Evolutionary conservation across 1,140 invertebrate species (phyloP), one percentile per base, ranked within the genome.

Genomic region (Sitophilus oryzae): DNA sequence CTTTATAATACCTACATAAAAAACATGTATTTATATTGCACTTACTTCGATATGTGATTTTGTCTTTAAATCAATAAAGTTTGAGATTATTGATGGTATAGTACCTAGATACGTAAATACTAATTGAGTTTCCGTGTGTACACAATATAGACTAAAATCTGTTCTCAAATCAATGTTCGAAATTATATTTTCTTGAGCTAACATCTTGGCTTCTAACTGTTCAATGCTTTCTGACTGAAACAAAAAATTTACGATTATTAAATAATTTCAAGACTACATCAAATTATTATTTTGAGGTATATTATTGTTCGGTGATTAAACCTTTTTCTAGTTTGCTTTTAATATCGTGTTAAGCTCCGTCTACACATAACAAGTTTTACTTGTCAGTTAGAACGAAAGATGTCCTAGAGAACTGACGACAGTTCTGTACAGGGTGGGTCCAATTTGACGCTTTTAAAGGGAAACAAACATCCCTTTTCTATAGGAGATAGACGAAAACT

Each of bases 101-200:
- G 83, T 80, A 62, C 83, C 82, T 49, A 86, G 71, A 66, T 86
- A 80, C 1, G 80, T 77, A 61, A 85, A 82, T 18, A 87, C 82
- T 20, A 86, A 66, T 58, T 85, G 84, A 0, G 84, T 85, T 68
- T 87, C 84, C 79, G 85, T 80, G 62, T 85, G 81, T 8, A 86
- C 73, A 66, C 84, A 86, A 60, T 86, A 81, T 4, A 87, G 69
- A 25, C 83, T 85, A 68, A 82, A 86, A 43, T 81, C 81, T 60
- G 83, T 82, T 44, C 84, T 74, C 47, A 84, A 75, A 65, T 86
- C 85, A 62, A 86, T 81, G 56, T 82, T 84, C 0, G 80, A 78
- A 45, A 86, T 85, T 14, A 84, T 77, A 56, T 79, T 80, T 66
- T 86, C 84, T 74, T 86, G 84, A 35, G 82, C 77, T 40, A 85